Base-by-base conservation (phyloP, 2,888 invertebrate species). In the Zaprionus obscuricornis region DNA sequence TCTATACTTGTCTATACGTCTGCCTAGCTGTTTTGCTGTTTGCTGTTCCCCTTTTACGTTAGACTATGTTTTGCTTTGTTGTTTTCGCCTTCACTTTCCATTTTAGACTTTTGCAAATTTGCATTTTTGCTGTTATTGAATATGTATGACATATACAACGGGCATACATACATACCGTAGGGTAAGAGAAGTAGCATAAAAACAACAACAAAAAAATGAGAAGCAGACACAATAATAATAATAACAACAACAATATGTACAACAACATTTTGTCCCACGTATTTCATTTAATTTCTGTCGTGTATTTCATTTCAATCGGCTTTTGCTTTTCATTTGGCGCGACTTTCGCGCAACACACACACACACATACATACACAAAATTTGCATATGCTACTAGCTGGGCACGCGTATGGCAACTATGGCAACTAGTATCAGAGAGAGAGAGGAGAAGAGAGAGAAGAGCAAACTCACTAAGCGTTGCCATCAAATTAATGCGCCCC, bases 271-370 rank as follows among this genome's bases (percentile, higher is more conserved):
- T 67, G 82, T 85, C 82, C 83, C 78, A 79, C 78, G 85, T 84
- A 84, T 84, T 60, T 65, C 85, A 70, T 78, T 81, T 74, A 82
- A 78, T 77, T 77, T 76, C 64, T 81, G 73, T 54, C 81, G 74
- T 78, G 74, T 74, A 84, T 79, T 81, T 84, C 64, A 82, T 84
- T 82, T 79, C 74, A 85, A 84, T 85, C 78, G 71, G 58, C 57
- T 66, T 65, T 79, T 59, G 85, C 66, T 69, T 83, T 83, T 71
- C 72, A 79, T 68, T 72, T 69, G 72, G 51, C 60, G 69, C 66
- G 81, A 81, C 77, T 84, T 77, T 77, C 74, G 81, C 84, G 59
- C 55, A 56, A 46, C 36, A 43, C 59, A 47, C 52, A n/a, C n/a
- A n/a, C n/a, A n/a, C n/a, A n/a, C n/a, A n/a, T n/a, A n/a, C n/a